A percentile compares a stretch with the other conserved stretches of the same genome.
These are phyloP conservation scores for Eulemur albifrons DNA, from an alignment of 2,797 vertebrate species.

Conservation along the genomic window DNA sequence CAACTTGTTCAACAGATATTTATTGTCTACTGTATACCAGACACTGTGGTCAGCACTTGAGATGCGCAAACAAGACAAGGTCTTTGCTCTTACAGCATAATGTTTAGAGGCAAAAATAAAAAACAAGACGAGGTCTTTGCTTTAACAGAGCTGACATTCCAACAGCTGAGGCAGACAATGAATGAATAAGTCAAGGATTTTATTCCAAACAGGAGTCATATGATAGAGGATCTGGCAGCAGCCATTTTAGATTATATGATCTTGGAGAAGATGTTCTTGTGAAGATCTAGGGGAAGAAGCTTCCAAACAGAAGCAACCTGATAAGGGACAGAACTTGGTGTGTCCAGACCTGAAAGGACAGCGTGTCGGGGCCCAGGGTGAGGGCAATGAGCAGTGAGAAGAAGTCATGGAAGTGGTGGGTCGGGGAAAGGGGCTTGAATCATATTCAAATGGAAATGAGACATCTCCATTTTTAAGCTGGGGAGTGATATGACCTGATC, in stretches of 20 bases:
- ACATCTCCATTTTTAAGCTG: background rate
- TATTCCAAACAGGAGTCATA: background rate
- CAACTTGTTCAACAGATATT: background rate
- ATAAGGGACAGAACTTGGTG: background rate
- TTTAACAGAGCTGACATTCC: background rate
- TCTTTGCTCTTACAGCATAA: background rate
- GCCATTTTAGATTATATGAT: background rate
- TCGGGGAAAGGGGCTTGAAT: background rate
- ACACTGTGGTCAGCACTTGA: background rate
- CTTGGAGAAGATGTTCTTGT: background rate
- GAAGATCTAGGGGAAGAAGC: background rate
- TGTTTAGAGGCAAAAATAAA: background rate
- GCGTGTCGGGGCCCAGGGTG: background rate
- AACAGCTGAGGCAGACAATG: background rate
- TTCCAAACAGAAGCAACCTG: background rate
- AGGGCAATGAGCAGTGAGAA: background rate
- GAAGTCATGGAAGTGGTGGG: background rate
- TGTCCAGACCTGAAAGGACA: background rate
- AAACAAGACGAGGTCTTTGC: background rate
- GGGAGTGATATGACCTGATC: background rate
- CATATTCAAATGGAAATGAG: background rate
- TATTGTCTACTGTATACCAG: background rate
- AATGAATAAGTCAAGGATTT: background rate
- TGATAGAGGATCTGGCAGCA: background rate
- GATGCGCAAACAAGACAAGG: background rate